Conservation (phyloP, 2,888 invertebrate genomes). For the Campopleginae sp. region DNA sequence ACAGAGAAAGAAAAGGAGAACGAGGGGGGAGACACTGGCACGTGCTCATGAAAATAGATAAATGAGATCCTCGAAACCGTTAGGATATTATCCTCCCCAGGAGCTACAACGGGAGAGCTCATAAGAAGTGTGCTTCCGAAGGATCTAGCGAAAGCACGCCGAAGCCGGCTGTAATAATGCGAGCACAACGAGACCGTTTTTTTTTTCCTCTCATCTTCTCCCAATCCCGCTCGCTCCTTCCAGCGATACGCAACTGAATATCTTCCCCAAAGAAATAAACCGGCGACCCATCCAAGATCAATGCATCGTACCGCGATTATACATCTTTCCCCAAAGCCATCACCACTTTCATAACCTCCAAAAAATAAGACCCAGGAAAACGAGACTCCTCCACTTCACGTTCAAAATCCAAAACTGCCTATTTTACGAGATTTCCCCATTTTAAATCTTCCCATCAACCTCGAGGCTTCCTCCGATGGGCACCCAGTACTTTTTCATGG, state of each 20-base stretch:
- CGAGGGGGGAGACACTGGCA: constrained; percentile 61
- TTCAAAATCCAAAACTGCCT: not conserved
- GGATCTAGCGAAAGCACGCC: constrained; percentile 43
- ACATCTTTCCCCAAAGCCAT: constrained; percentile 5
- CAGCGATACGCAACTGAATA: constrained; percentile 55
- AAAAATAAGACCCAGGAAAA: not conserved
- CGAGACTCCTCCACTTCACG: not conserved
- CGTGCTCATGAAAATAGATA: constrained; percentile 75
- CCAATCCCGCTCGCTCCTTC: constrained; percentile 12
- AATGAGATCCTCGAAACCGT: constrained; percentile 70
- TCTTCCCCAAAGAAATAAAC: constrained; percentile 45
- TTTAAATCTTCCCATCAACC: no score
- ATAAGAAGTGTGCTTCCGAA: constrained; percentile 38
- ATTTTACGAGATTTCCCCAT: no score
- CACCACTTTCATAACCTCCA: not conserved
- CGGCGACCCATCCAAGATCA: constrained; percentile 47
- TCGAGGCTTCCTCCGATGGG: no score
- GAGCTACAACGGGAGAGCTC: constrained; percentile 53
- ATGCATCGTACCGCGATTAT: constrained; percentile 16
- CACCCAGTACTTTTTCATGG: no score
- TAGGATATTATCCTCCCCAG: constrained; percentile 64
- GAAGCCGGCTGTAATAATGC: constrained; percentile 64
- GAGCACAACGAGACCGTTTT: constrained; percentile 27
- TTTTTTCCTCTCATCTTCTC: constrained; percentile 37
- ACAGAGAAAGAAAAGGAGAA: constrained; percentile 14